Conservation (phyloP, 2,113 vertebrate genomes). For the Microcebus lehilahytsara region DNA sequence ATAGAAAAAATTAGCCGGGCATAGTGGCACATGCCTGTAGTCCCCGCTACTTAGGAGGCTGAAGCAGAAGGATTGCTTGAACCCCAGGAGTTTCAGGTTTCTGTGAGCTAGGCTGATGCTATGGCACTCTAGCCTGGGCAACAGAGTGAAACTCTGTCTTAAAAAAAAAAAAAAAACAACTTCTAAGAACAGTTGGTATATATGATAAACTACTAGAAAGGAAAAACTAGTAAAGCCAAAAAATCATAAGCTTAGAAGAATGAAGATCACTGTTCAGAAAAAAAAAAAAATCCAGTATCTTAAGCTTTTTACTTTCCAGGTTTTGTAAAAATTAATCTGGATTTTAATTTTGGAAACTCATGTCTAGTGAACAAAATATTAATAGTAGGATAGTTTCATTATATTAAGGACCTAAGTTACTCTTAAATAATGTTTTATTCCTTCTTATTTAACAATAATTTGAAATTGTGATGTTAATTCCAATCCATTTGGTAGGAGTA, state of each 20-base stretch:
- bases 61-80: no score
- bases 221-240: conserved; percentile 23
- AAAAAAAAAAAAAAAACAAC: not conserved
- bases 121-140: no score
- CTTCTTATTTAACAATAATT: not conserved
- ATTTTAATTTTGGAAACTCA: conserved; percentile 35
- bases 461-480: not conserved
- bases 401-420: not conserved
- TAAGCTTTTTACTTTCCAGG: conserved; percentile 35
- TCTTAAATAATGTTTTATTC: conserved; percentile 30
- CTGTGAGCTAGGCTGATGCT: no score
- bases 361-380: not conserved
- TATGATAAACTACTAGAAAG: conserved; percentile 12
- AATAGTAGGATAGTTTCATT: not conserved
- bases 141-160: no score
- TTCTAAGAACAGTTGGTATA: conserved; percentile 31
- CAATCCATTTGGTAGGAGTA: not conserved
- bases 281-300: not conserved
- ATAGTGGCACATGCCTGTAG: no score
- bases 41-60: no score
- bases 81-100: no score
- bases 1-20: no score
- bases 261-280: conserved; percentile 29
- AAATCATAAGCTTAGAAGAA: conserved; percentile 43
- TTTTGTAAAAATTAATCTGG: conserved; percentile 47